These are phyloP conservation scores for Seriola quinqueradiata DNA, from an alignment of 2,113 vertebrate species.

Conservation along the genomic window DNA sequence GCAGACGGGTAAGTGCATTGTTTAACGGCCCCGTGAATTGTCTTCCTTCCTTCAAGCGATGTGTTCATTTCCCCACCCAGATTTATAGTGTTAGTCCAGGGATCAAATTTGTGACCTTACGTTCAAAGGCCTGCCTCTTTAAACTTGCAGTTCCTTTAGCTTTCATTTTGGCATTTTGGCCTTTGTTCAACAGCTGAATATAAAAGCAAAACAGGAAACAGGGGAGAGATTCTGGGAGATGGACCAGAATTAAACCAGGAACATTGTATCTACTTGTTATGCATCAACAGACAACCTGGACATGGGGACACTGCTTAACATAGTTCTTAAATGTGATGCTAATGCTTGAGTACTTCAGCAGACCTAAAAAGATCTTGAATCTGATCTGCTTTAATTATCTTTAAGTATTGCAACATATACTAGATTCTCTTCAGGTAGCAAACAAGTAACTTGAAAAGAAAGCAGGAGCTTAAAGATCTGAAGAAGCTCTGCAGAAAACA, in stretches of 20 bases:
- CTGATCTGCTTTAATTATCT: background rate
- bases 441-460: background rate
- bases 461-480: background rate
- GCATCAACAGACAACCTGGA: background rate
- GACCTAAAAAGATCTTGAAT: background rate
- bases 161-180: background rate
- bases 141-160: background rate
- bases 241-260: background rate
- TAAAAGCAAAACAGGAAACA: background rate
- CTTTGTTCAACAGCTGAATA: background rate
- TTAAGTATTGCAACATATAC: too few relatives aligned
- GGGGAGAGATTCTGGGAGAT: background rate
- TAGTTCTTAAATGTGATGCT: background rate
- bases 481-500: background rate
- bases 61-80: conserved; percentile 33
- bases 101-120: conserved; percentile 11
- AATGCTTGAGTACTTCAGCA: background rate
- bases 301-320: background rate
- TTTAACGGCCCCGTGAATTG: conserved; percentile 42
- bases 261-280: background rate
- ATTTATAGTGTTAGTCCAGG: conserved; percentile 16
- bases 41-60: conserved; percentile 44
- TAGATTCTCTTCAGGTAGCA: background rate
- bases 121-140: conserved; percentile 3
- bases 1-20: conserved; percentile 40